Evolutionary conservation across 2,888 invertebrate species (phyloP).

Genomic region (Drosophila kanekoi): DNA sequence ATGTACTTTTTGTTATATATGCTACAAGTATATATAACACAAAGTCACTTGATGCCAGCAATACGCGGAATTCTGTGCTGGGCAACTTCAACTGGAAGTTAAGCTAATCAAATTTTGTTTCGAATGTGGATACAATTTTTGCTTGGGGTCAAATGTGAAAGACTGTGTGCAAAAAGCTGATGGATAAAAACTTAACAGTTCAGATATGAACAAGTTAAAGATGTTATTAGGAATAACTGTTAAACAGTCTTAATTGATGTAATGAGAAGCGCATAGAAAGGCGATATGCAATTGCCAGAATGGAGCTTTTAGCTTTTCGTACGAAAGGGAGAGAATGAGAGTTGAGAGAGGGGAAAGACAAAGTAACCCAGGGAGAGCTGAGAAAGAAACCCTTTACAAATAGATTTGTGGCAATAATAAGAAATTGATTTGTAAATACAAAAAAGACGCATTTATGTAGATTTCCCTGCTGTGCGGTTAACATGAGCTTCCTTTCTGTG

Average conservation of each 20-base stretch:
- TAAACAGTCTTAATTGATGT: too few relatives aligned
- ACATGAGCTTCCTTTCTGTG: not conserved
- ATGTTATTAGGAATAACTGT: too few relatives aligned
- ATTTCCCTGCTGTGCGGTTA: not conserved
- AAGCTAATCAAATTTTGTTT: constrained; percentile 27
- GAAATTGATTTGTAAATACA: too few relatives aligned
- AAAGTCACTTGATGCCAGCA: constrained; percentile 67
- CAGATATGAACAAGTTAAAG: not conserved
- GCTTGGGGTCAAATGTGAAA: constrained; percentile 11
- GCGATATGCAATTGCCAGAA: not conserved
- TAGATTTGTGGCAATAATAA: too few relatives aligned
- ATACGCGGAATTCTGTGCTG: constrained; percentile 59
- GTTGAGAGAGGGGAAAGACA: too few relatives aligned
- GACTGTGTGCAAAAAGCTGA: constrained; percentile 1
- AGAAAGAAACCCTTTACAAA: too few relatives aligned
- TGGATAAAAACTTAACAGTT: not conserved
- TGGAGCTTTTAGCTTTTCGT: not conserved
- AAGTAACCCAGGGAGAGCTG: too few relatives aligned
- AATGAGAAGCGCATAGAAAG: not conserved
- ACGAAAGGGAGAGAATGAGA: not conserved
- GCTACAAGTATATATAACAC: constrained; percentile 8
- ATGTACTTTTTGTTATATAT: constrained; percentile 10
- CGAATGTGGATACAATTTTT: constrained; percentile 15
- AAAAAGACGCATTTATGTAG: not conserved
- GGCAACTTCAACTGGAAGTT: constrained; percentile 18